Evolutionary conservation across 1,140 invertebrate genomes (phyloP).

Genomic region (Oedothorax gibbosus): DNA sequence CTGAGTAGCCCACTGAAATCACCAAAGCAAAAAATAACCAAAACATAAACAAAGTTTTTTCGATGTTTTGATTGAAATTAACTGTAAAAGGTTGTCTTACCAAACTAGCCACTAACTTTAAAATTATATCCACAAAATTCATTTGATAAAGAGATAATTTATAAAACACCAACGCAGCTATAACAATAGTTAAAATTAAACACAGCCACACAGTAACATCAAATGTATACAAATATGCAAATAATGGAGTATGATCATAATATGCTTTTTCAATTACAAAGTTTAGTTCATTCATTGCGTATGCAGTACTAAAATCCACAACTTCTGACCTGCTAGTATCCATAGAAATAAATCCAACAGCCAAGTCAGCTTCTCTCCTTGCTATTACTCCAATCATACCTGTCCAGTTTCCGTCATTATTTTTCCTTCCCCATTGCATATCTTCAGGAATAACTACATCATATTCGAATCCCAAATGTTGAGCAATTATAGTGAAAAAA

Average conservation of each 20-base stretch:
- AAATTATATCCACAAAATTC: background rate
- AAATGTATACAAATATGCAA: too few relatives aligned
- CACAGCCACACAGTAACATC: too few relatives aligned
- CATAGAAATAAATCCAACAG: background rate
- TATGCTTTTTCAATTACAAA: background rate
- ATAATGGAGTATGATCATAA: too few relatives aligned
- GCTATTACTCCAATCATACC: conserved; percentile 2
- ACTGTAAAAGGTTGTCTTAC: background rate
- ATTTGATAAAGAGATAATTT: background rate
- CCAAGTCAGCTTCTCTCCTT: background rate
- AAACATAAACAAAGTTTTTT: background rate
- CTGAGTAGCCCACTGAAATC: background rate
- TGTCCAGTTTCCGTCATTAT: background rate
- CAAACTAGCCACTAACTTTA: background rate
- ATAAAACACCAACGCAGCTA: background rate
- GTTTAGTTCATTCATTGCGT: background rate
- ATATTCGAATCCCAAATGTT: background rate
- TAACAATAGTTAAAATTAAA: background rate
- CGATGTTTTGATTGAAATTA: background rate
- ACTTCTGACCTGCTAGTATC: background rate
- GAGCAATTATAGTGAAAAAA: background rate
- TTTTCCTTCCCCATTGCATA: background rate
- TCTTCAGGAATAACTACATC: background rate
- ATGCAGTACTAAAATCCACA: background rate
- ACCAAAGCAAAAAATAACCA: background rate